Base-by-base conservation (phyloP, 2,113 vertebrate genomes). In the Orientallactaga bullata region DNA sequence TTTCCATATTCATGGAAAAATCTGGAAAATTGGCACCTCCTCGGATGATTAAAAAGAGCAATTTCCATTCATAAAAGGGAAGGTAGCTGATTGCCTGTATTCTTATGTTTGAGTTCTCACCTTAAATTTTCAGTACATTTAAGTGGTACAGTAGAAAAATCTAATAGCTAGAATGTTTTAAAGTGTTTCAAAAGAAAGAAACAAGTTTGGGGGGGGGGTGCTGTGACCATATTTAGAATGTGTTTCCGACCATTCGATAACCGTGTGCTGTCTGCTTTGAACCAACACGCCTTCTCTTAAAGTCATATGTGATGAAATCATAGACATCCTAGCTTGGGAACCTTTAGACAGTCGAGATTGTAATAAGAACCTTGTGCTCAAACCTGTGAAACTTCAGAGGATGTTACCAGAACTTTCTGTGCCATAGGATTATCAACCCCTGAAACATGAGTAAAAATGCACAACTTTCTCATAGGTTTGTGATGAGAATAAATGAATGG, bases 81-180 rank as follows among this genome's bases (percentile, higher is more conserved):
- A 95, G 94, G 78, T 58, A 61, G 71, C n/a, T 88, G 79, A 93
- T 94, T 94, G 95, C 95, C 85, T 93, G 63, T 91, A 93, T 95
- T 89, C 93, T 95, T 91, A 78, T 47, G 91, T 71, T 85, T 95
- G 93, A 74, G 94, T 91, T 69, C 95, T 95, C 81, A 86, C 74
- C 51, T 86, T 86, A 37, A 93, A 80, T 86, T 37, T 86, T 81
- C 18, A 63, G 79, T 74, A 61, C 30, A 85, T 24, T 79, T 58
- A 89, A 85, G 76, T 92, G 63, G 39, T 32, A 93, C 93, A 95
- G 82, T 73, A 90, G 74, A 91, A 66, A 32, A 84, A 86, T 65
- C 58, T 71, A 88, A 78, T 39, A 63, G 35, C 74, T 47, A 37
- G 11, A 6, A 65, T 23, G 60, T 47, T 93, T 88, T 20, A 76